Evolutionary conservation across 2,113 vertebrate genomes (phyloP).

Genomic region (Mesitornis unicolor): DNA sequence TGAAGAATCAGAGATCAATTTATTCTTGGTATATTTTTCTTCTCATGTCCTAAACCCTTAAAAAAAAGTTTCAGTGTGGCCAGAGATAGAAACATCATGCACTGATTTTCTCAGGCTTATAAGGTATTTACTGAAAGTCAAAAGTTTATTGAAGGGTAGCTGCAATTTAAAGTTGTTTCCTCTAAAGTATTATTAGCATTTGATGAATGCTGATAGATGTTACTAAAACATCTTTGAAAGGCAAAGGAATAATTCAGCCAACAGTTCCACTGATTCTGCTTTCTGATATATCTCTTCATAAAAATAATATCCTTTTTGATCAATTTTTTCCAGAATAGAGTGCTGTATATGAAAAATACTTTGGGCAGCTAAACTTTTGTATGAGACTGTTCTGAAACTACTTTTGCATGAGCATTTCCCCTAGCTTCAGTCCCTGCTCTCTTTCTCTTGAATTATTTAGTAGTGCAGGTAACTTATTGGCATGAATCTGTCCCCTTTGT

Average conservation of each 20-base stretch:
- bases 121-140: conserved; percentile 6
- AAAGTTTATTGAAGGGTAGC: conserved; percentile 1
- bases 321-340: conserved; percentile 43
- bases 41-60: background rate
- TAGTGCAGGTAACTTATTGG: conserved; percentile 36
- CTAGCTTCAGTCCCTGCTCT: background rate
- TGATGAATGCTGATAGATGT: conserved; percentile 29
- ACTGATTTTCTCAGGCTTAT: background rate
- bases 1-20: background rate
- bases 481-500: conserved; percentile 40
- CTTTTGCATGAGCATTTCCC: background rate
- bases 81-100: background rate
- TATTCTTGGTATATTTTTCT: background rate
- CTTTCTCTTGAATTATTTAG: conserved; percentile 46
- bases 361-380: background rate
- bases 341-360: conserved; percentile 35
- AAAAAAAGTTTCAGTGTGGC: background rate
- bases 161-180: conserved; percentile 13
- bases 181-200: conserved; percentile 4
- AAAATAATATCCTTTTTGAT: conserved; percentile 57
- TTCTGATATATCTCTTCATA: conserved; percentile 37
- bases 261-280: conserved; percentile 26
- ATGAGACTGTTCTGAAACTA: background rate
- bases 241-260: conserved; percentile 27
- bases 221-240: conserved; percentile 27